Evolutionary conservation across 2,797 vertebrate species (phyloP).

Genomic region (Neostethus bicornis): DNA sequence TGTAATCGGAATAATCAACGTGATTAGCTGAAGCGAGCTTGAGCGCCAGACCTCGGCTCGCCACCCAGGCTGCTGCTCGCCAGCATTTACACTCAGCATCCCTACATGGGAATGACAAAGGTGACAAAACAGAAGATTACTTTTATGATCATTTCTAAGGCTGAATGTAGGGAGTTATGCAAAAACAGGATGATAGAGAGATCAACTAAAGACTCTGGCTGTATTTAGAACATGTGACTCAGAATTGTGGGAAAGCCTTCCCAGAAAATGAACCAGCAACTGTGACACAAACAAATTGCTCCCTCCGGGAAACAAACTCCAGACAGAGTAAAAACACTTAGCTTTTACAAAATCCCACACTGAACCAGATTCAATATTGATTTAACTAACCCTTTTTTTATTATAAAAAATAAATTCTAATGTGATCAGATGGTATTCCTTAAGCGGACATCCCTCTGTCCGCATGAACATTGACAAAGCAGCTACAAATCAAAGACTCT

Average conservation of each 20-base stretch:
- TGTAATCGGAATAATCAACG: constrained; percentile 81
- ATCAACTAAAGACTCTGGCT: constrained; percentile 30
- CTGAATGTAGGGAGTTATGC: constrained; percentile 1
- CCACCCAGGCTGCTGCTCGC: constrained; percentile 75
- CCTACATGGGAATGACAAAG: constrained; percentile 36
- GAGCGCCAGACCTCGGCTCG: constrained; percentile 59
- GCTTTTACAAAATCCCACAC: constrained; percentile 11
- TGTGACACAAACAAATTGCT: constrained; percentile 55
- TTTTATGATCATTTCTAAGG: not conserved
- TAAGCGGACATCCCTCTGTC: not conserved
- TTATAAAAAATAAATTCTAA: constrained; percentile 8
- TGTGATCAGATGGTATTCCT: not conserved
- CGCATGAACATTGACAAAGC: not conserved
- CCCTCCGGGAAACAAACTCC: constrained; percentile 48
- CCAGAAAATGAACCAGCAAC: constrained; percentile 28
- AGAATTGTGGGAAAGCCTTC: constrained; percentile 60
- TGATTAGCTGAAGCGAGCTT: constrained; percentile 74
- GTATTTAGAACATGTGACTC: constrained; percentile 46
- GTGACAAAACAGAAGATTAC: not conserved
- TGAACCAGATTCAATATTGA: constrained; percentile 28
- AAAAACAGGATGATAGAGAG: constrained; percentile 6
- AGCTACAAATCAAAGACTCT: not conserved
- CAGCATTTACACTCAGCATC: constrained; percentile 36
- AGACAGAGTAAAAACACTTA: constrained; percentile 42
- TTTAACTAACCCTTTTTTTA: constrained; percentile 10